A percentile compares a stretch with the other conserved stretches of the same genome.
Evolutionary conservation across 2,113 vertebrate genomes (phyloP).

Genomic region (Oryzias celebensis): DNA sequence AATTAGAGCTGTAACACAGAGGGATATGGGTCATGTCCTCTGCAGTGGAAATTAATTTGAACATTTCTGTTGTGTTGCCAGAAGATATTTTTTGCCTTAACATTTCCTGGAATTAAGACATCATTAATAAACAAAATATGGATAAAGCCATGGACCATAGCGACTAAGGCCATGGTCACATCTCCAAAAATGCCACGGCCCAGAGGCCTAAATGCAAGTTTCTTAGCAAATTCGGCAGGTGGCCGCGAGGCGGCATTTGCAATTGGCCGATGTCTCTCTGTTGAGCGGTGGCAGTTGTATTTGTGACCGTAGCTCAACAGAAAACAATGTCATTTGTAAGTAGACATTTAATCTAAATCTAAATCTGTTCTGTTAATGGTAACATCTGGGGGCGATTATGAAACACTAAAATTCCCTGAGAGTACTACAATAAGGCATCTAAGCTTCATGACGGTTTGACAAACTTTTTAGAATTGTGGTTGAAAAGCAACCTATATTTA

Average conservation of each 20-base stretch:
- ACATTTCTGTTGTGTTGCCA: not conserved
- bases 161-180: no score
- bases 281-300: no score
- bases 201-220: no score
- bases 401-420: not conserved
- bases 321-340: not conserved
- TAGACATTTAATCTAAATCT: not conserved
- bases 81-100: not conserved
- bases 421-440: not conserved
- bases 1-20: slow-evolving; percentile 2
- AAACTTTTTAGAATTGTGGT: not conserved
- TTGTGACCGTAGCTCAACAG: no score
- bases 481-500: not conserved
- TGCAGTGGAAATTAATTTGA: slow-evolving; percentile 9
- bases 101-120: no score
- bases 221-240: no score
- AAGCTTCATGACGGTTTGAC: not conserved
- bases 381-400: not conserved
- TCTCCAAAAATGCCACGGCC: no score
- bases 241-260: no score
- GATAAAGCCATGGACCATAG: no score
- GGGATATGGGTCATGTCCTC: not conserved
- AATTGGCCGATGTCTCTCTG: no score
- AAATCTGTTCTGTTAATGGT: slow-evolving; percentile 8
- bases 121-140: no score